Percentiles rank a stretch among this genome's conserved stretches.
These are phyloP conservation scores for Anhinga rufa DNA, from an alignment of 2,113 vertebrate genomes.

Conservation along the genomic window DNA sequence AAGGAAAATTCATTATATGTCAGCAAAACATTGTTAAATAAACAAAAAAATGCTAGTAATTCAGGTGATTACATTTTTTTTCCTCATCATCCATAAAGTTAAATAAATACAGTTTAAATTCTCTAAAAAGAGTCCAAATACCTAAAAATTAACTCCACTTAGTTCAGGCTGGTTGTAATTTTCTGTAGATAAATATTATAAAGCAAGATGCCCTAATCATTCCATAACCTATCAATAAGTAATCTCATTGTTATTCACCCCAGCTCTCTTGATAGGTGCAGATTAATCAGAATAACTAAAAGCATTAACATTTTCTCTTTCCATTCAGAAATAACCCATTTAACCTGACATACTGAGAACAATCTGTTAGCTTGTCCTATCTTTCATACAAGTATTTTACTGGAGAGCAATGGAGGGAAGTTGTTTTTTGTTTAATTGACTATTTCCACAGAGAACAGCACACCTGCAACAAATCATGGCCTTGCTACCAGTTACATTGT, in stretches of 20 bases:
- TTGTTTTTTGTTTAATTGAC: not conserved
- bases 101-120: not conserved
- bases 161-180: not conserved
- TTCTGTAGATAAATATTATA: not conserved
- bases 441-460: not conserved
- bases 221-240: not conserved
- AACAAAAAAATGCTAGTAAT: rapidly evolving
- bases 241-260: not conserved
- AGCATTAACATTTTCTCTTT: not conserved
- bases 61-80: not conserved
- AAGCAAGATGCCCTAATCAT: not conserved
- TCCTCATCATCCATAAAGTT: not conserved
- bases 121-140: not conserved
- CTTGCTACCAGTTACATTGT: not conserved
- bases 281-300: not conserved
- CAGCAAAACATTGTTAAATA: not conserved
- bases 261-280: not conserved
- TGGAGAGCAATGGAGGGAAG: rapidly evolving
- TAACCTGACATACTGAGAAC: not conserved
- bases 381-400: not conserved
- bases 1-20: not conserved
- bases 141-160: not conserved
- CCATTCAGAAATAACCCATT: not conserved
- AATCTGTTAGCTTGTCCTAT: not conserved
- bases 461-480: not conserved